Evolutionary conservation across 2,888 invertebrate species (phyloP).

Genomic region (Limnephilus rhombicus): DNA sequence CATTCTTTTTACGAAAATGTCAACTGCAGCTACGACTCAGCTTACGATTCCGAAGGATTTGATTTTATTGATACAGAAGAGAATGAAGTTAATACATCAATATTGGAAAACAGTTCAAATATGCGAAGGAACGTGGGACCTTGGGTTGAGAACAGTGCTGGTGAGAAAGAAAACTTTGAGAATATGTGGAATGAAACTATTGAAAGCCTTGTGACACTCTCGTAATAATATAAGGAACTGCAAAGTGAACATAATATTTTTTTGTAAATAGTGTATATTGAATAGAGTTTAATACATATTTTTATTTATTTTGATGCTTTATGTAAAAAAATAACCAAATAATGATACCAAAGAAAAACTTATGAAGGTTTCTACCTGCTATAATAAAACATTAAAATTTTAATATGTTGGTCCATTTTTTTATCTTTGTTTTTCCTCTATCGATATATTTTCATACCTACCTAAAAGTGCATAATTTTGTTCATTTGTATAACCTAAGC

Average conservation of each 20-base stretch:
- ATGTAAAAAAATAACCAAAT: neutral
- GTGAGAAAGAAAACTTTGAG: constrained; percentile 64
- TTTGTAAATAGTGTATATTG: neutral
- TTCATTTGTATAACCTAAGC: no score
- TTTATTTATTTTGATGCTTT: neutral
- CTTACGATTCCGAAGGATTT: constrained; percentile 70
- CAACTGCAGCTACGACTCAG: constrained; percentile 71
- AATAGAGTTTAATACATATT: neutral
- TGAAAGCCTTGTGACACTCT: constrained; percentile 55
- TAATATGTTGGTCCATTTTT: no score
- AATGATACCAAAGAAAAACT: neutral
- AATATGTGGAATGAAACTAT: constrained; percentile 66
- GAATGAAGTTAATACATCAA: constrained; percentile 22
- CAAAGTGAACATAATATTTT: neutral
- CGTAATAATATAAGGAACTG: neutral
- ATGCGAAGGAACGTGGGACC: constrained; percentile 9
- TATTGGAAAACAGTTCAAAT: neutral
- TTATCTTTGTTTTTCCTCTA: no score
- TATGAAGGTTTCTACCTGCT: neutral
- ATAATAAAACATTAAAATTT: neutral
- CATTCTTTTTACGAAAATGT: constrained; percentile 64
- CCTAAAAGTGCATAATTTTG: no score
- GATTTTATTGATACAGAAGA: constrained; percentile 49
- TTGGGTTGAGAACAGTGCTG: constrained; percentile 39
- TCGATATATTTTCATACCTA: no score